A percentile compares a stretch with the other conserved stretches of the same genome.
Conservation (phyloP, 2,888 invertebrate species). For the Cacoxenus indagator region DNA sequence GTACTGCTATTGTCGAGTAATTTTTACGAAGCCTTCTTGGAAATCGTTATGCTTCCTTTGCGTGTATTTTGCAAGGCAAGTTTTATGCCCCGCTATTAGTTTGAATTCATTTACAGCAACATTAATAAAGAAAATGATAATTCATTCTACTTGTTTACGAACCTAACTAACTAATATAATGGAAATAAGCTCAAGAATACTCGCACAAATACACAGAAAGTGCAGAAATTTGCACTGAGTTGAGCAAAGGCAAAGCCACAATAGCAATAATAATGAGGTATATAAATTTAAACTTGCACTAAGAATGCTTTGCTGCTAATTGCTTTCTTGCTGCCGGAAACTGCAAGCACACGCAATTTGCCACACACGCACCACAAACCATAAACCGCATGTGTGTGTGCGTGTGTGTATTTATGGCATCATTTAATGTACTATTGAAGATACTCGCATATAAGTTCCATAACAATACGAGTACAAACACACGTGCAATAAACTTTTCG, state of each 20-base stretch:
- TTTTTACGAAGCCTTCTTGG: too few species aligned
- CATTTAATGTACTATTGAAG: too few species aligned
- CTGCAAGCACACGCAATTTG: slow-evolving; percentile 14
- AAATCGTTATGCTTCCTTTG: background rate
- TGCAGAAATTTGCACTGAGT: background rate
- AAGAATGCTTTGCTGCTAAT: slow-evolving; percentile 22
- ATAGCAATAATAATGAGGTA: slow-evolving; percentile 52
- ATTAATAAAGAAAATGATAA: background rate
- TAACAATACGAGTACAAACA: background rate
- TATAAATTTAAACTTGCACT: slow-evolving; percentile 52
- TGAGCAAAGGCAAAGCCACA: background rate
- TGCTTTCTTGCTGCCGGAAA: slow-evolving; percentile 18
- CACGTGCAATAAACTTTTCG: background rate
- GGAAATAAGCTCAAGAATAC: background rate
- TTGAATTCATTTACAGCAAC: background rate
- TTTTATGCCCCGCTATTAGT: background rate
- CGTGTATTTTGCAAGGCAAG: background rate
- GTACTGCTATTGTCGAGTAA: too few species aligned
- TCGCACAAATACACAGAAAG: background rate
- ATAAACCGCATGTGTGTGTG: slow-evolving; percentile 1
- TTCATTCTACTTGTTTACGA: background rate
- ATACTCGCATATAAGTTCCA: background rate
- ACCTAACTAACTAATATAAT: background rate
- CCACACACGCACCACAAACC: background rate
- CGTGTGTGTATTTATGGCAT: slow-evolving; percentile 15